These are phyloP conservation scores for Patella depressa DNA, from an alignment of 2,888 invertebrate species.

Conservation along the genomic window DNA sequence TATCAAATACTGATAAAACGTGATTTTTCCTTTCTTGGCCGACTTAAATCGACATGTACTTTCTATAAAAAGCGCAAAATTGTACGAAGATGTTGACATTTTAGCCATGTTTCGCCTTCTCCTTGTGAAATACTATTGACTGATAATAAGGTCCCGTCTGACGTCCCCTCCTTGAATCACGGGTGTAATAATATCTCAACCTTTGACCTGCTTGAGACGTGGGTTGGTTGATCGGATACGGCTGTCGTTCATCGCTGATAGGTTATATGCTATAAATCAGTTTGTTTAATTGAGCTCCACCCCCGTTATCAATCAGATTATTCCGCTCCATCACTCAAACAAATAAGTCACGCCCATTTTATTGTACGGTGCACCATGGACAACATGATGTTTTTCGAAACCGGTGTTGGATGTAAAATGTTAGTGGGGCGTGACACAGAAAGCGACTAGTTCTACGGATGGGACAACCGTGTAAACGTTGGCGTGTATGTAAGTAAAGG, in stretches of 20 bases:
- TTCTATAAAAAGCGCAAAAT: not conserved
- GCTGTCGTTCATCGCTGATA: not conserved
- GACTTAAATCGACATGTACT: not conserved
- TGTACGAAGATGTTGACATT: conserved; percentile 8
- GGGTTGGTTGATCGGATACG: not conserved
- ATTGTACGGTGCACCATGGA: not conserved
- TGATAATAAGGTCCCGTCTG: not conserved
- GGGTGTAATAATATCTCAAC: no score
- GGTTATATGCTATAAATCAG: not conserved
- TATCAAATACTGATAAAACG: conserved; percentile 3
- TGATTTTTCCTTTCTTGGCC: not conserved
- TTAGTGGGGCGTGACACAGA: no score
- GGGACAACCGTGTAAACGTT: no score
- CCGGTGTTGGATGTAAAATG: no score
- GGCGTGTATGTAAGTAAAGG: no score
- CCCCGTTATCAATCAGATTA: conserved; percentile 5
- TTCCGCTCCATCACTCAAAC: not conserved
- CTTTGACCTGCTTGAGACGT: not conserved
- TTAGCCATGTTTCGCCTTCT: not conserved
- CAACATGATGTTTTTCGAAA: not conserved
- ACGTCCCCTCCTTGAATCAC: not conserved
- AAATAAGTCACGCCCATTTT: not conserved
- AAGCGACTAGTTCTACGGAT: no score
- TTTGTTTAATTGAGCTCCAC: not conserved
- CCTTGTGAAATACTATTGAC: not conserved